Conservation (phyloP, 2,888 invertebrate genomes). For the Opisthograptis luteolata region DNA sequence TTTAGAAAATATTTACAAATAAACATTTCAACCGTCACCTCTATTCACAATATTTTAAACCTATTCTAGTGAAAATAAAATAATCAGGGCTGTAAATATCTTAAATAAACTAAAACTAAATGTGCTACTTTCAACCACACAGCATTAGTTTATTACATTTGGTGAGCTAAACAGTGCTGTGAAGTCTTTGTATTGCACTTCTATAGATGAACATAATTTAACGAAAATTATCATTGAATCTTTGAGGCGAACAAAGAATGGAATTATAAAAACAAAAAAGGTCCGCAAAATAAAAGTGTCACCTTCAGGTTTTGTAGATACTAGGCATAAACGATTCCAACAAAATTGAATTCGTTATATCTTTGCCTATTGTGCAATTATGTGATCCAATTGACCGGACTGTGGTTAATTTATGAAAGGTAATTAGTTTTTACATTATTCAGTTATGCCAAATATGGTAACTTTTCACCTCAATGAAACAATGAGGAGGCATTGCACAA, state of each 20-base stretch:
- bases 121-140: slow-evolving; percentile 26
- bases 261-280: background rate
- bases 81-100: slow-evolving; percentile 71
- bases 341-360: too few relatives aligned
- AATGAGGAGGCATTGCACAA: slow-evolving; percentile 7
- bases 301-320: too few relatives aligned
- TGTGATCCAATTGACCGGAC: too few relatives aligned
- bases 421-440: too few relatives aligned
- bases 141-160: slow-evolving; percentile 11
- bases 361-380: too few relatives aligned
- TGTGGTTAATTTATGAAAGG: too few relatives aligned
- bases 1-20: slow-evolving; percentile 73
- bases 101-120: slow-evolving; percentile 56
- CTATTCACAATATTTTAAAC: slow-evolving; percentile 62
- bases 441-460: background rate
- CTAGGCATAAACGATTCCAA: too few relatives aligned
- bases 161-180: slow-evolving; percentile 16
- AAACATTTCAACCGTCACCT: slow-evolving; percentile 69
- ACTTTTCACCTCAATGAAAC: slow-evolving; percentile 26
- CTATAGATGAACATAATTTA: slow-evolving; percentile 40
- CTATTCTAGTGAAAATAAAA: slow-evolving; percentile 55
- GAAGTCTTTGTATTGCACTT: slow-evolving; percentile 10
- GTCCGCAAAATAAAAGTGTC: background rate
- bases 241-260: slow-evolving; percentile 41
- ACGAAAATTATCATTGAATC: slow-evolving; percentile 37